Evolutionary conservation across 2,797 vertebrate genomes (phyloP), one percentile per base, ranked within the genome.

Genomic region (Muscicapa comitata): DNA sequence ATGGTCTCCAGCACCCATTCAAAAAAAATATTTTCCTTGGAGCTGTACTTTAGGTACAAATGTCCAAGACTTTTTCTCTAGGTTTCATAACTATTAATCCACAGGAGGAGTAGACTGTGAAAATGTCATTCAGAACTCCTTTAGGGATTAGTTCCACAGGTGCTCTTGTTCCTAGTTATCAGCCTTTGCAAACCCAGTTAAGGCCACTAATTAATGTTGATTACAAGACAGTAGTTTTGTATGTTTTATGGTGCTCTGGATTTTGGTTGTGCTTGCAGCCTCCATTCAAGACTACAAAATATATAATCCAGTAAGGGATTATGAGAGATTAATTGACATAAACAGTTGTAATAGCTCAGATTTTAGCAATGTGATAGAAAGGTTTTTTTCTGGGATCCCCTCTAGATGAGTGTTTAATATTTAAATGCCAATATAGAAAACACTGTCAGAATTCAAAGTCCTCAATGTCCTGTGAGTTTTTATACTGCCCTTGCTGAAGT

Each of bases 401-500:
- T 25, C 15, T 45, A n/a, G 29, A 38, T 67, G 21, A 29, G n/a
- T 28, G 20, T 33, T 83, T 80, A 59, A 67, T 48, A 6, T 62
- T 73, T 80, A 63, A 88, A 59, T 40, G 11, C 2, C 21, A 47
- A 1, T 9, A 7, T 28, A 84, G 47, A 31, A 78, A 86, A n/a
- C 3, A 24, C 14, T 48, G 37, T 18, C 11, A 84, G 62, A 62
- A 55, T 42, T 72, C 28, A 53, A 48, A 58, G 17, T 62, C 8
- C 19, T 82, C 40, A 11, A 0, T 53, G 19, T 38, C 40, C n/a
- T 61, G 11, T 63, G 17, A 65, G 4, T 5, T 90, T 90, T 62
- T 35, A 54, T 1, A 8, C 19, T 0, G 0, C 10, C 20, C 5
- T 23, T 54, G 17, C 16, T 51, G 61, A 57, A 43, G 6, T 42